Percentiles rank a stretch among this genome's conserved stretches.
These are phyloP conservation scores for Micoletzkya japonica DNA, from an alignment of 2,888 invertebrate genomes.

Conservation along the genomic window DNA sequence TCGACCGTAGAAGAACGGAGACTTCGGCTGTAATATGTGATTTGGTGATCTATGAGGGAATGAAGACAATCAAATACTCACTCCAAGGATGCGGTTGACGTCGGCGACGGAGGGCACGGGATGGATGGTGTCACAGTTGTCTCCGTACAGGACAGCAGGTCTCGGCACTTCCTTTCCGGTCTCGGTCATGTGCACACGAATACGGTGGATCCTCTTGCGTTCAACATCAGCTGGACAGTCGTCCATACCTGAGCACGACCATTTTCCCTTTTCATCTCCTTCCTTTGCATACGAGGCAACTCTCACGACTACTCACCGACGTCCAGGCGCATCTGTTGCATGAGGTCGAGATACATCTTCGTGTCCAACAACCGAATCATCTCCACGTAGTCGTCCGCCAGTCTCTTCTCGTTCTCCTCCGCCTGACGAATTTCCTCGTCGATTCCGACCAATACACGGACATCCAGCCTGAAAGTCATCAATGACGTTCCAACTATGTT, in stretches of 20 bases:
- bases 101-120: background rate
- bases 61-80: background rate
- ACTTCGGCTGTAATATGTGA: background rate
- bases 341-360: background rate
- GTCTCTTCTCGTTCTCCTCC: constrained; percentile 2
- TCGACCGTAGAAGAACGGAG: background rate
- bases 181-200: background rate
- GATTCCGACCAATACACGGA: no score
- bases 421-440: no score
- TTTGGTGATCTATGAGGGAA: background rate
- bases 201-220: background rate
- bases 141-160: background rate
- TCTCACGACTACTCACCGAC: constrained; percentile 15
- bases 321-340: background rate
- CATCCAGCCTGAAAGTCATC: no score
- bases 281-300: no score
- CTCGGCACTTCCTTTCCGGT: background rate
- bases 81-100: background rate
- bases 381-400: background rate
- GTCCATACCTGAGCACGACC: no score
- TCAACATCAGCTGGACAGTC: background rate
- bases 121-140: background rate
- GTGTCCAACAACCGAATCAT: background rate
- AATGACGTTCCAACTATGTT: no score
- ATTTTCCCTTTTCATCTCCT: no score